Conservation (phyloP, 2,797 vertebrate genomes). For the Martes flavigula region DNA sequence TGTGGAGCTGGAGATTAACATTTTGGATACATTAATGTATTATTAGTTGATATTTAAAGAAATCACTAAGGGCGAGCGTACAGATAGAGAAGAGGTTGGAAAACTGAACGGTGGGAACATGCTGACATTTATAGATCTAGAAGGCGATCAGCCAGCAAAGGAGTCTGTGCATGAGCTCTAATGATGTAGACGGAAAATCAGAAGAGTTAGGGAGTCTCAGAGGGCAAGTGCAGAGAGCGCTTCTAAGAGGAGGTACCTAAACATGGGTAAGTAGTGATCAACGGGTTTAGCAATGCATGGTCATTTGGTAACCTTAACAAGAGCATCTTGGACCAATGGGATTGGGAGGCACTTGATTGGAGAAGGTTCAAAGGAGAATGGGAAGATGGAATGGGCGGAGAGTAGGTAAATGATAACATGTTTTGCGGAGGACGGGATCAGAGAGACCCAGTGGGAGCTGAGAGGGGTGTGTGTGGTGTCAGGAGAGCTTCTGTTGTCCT, state of each 20-base stretch:
- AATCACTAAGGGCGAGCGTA: neutral
- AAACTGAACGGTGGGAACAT: neutral
- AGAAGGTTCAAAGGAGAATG: neutral
- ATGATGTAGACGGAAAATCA: neutral
- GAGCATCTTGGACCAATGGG: neutral
- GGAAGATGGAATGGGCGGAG: neutral
- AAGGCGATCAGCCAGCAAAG: neutral
- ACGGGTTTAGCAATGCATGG: neutral
- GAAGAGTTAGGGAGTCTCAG: neutral
- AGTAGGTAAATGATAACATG: neutral
- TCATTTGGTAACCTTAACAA: neutral
- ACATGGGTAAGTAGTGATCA: neutral
- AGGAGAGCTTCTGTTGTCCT: neutral
- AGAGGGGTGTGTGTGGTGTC: neutral
- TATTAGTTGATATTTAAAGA: neutral
- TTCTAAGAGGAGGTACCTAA: neutral
- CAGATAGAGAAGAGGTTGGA: neutral
- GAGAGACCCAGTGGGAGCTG: neutral
- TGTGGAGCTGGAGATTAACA: neutral
- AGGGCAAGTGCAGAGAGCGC: neutral
- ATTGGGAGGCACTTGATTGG: neutral
- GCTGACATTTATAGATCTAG: neutral
- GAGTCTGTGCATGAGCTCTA: neutral
- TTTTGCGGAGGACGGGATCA: neutral
- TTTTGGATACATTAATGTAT: neutral